Evolutionary conservation across 2,797 vertebrate genomes (phyloP), one percentile per base, ranked within the genome.

Genomic region (Anniella stebbinsi): DNA sequence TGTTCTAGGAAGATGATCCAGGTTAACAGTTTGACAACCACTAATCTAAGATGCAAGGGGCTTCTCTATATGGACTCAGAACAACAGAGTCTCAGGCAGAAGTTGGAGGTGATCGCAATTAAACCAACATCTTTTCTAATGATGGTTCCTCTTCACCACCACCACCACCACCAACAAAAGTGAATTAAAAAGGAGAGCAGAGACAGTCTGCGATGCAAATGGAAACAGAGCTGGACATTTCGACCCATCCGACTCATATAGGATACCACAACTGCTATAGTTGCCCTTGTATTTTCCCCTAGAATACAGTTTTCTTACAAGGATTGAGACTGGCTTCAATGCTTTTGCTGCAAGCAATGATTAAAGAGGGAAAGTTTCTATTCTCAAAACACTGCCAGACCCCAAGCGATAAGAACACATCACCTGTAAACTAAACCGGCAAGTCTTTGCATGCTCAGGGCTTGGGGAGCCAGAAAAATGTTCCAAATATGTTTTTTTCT

Each of bases 331-430:
- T 54, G 41, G 33, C 33, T 23, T 87, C 57, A 3, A 6, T 66
- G 30, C 66, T 82, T 66, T 48, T 48, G 45, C 33, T 80, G 51
- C 70, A 66, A 48, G 1, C 5, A 30, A 75, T 69, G 69, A 36
- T 85, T 76, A 88, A 81, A 85, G 87, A 73, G 13, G 51, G 67
- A 23, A 88, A 45, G 13, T 38, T 57, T 87, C 88, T 88, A 15
- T 48, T 57, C 45, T 75, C 82, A 33, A 60, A 88, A 17, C 3
- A 18, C 23, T 69, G 33, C n/a, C 30, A 28, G 73, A 87, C 28
- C 38, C 17, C 57, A 83, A 89, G 80, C n/a, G 18, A 51, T 38
- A 78, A 77, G 38, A 77, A 78, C 51, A 72, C 33, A 89, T 72
- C 66, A 80, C 67, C 88, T 84, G 67, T 45, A 80, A 84, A 60